These are phyloP conservation scores for Heliconius nattereri DNA, from an alignment of 1,140 invertebrate genomes.

Conservation along the genomic window DNA sequence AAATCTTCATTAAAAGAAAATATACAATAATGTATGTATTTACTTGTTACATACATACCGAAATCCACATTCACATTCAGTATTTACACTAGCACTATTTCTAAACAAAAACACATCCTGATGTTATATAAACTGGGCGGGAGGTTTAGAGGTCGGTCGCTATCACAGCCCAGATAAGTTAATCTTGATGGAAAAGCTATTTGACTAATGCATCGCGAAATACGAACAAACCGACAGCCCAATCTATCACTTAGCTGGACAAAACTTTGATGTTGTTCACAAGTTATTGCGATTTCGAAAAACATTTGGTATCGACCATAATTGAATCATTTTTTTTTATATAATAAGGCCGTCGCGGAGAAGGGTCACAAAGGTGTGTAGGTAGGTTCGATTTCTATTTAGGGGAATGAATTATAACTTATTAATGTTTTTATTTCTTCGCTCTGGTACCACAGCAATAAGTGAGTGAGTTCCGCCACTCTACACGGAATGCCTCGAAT, in stretches of 20 bases:
- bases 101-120: background rate
- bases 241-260: slow-evolving; percentile 55
- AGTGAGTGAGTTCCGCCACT: too few relatives aligned
- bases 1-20: too few relatives aligned
- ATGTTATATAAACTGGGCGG: slow-evolving; percentile 8
- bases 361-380: too few relatives aligned
- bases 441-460: too few relatives aligned
- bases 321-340: background rate
- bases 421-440: too few relatives aligned
- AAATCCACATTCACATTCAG: background rate
- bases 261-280: slow-evolving; percentile 14
- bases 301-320: background rate
- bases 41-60: background rate
- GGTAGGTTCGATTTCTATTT: too few relatives aligned
- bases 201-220: slow-evolving; percentile 58
- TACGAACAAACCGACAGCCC: slow-evolving; percentile 40
- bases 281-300: background rate
- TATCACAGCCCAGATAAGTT: slow-evolving; percentile 58
- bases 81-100: background rate
- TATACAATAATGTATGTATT: background rate
- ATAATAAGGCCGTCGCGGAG: background rate
- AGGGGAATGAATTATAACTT: too few relatives aligned
- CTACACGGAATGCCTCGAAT: too few relatives aligned
- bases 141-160: slow-evolving; percentile 34
- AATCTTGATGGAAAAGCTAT: slow-evolving; percentile 71